A percentile compares a stretch with the other conserved stretches of the same genome.
Evolutionary conservation across 2,113 vertebrate genomes (phyloP).

Genomic region (Pelodiscus sinensis): DNA sequence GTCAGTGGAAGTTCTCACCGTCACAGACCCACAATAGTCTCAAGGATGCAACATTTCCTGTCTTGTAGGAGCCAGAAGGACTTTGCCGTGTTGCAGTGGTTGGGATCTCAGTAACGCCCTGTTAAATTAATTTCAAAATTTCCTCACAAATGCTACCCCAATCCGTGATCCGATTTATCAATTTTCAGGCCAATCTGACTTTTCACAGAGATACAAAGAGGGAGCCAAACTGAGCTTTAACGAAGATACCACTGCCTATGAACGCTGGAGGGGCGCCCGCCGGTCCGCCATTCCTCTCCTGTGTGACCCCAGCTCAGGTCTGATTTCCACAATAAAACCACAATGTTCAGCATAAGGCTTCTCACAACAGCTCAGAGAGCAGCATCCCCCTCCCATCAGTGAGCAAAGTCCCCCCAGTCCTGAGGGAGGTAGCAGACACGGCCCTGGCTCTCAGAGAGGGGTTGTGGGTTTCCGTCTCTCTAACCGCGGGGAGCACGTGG

Average conservation of each 20-base stretch:
- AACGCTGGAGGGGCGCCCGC: background rate
- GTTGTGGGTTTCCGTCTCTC: background rate
- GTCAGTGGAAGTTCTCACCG: background rate
- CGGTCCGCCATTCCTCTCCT: background rate
- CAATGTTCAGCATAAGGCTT: background rate
- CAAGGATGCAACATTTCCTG: background rate
- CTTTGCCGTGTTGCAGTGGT: background rate
- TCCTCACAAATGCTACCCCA: background rate
- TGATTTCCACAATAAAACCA: background rate
- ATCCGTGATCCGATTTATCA: background rate
- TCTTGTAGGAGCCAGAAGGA: background rate
- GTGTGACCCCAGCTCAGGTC: background rate
- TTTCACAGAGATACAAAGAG: background rate
- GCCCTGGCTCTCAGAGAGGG: background rate
- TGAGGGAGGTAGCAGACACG: background rate
- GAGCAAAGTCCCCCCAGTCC: background rate
- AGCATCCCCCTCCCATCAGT: background rate
- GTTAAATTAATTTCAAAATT: background rate
- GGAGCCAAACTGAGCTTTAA: background rate
- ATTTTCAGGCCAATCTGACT: background rate
- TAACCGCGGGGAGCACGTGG: background rate
- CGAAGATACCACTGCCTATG: background rate
- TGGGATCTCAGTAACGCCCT: background rate
- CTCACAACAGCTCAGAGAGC: background rate
- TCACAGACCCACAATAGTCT: too few species aligned